Evolutionary conservation across 2,888 invertebrate genomes (phyloP), one percentile per base, ranked within the genome.

Genomic region (Adelognathus sp.): DNA sequence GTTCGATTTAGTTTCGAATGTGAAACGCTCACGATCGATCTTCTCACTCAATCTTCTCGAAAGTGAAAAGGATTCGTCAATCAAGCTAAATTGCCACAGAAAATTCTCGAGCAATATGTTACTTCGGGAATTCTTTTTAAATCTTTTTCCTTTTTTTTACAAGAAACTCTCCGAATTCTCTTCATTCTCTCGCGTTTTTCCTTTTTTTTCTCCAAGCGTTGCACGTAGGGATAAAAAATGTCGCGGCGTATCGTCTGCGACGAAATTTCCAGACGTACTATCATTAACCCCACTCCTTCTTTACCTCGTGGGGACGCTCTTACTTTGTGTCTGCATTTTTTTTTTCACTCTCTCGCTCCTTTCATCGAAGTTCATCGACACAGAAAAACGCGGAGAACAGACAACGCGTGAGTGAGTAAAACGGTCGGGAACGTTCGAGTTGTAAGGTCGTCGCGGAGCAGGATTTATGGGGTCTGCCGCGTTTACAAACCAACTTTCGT

Each of bases 381-480:
- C 58, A 56, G 66, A 71, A 75, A 75, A 67, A 71, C 71, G 54
- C 33, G 27, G 52, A 50, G 36, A 9, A 64, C n/a, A 61, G 9
- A 16, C 14, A 41, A 14, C 16, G 36, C 46, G 54, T 41, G 50
- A 36, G 72, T 27, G 52, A 64, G 69, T 60, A 64, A 69, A 78
- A 60, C 39, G 70, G 56, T 58, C 33, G 78, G 70, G n/a, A 79
- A 61, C 18, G 44, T 54, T 70, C 36, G 33, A 71, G 61, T 66
- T 60, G 60, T 74, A 74, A 74, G 74, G 79, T 75, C 71, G 27
- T 75, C 67, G 16, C 71, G 31, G 52, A 67, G 56, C n/a, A 67
- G 79, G 75, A 79, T 79, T 79, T 75, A 79, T 75, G 70, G 50
- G 75, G 33, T 54, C 44, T 69, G 46, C 33, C 29, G 64, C 44